Conservation (phyloP, 2,797 vertebrate species). For the Channa striata region DNA sequence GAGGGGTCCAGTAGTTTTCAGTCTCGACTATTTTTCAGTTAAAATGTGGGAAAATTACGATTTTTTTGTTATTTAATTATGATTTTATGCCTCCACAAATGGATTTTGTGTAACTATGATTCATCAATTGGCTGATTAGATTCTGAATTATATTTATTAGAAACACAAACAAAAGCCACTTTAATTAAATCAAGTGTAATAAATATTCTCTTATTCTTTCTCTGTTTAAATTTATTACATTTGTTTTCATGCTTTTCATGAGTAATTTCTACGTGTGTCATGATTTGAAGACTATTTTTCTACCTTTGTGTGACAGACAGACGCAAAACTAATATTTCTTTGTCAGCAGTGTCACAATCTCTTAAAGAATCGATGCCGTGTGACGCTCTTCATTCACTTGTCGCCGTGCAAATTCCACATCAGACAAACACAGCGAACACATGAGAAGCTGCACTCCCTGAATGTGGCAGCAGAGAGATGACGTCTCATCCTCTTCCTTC, state of each 20-base stretch:
- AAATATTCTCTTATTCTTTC: no score
- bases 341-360: neutral
- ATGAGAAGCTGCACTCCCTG: constrained; percentile 1
- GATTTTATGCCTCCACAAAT: no score
- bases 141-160: no score
- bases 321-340: constrained; percentile 1
- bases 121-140: no score
- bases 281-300: neutral
- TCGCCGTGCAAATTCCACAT: constrained; percentile 1
- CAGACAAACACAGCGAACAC: neutral
- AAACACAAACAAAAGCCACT: no score
- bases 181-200: no score
- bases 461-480: constrained; percentile 9
- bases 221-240: no score
- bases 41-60: neutral
- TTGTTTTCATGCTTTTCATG: no score
- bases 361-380: neutral
- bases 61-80: no score
- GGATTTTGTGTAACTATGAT: no score
- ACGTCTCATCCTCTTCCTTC: constrained; percentile 17
- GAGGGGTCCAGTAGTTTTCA: neutral
- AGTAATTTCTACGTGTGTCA: constrained; percentile 12
- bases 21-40: neutral
- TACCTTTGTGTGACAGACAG: neutral
- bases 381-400: constrained; percentile 17